These are phyloP conservation scores for Malurus alboscapulatus DNA, from an alignment of 2,113 vertebrate species.

Conservation along the genomic window DNA sequence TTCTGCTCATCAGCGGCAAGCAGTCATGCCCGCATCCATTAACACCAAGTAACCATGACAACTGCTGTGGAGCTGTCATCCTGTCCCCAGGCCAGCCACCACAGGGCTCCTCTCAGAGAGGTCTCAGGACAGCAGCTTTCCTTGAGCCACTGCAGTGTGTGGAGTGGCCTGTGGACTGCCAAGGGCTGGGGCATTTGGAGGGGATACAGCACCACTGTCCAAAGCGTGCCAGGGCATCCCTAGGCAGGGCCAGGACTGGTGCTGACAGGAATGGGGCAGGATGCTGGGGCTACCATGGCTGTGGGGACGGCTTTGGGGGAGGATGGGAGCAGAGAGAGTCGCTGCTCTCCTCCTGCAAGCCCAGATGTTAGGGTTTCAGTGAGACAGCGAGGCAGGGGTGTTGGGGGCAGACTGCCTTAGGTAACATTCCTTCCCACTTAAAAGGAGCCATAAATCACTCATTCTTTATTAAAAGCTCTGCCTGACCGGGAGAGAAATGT, in stretches of 20 bases:
- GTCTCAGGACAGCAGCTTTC: neutral
- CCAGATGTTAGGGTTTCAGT: slow-evolving; percentile 6
- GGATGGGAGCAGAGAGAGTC: neutral
- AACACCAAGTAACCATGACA: slow-evolving; percentile 57
- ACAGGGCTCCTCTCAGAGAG: neutral
- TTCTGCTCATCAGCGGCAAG: neutral
- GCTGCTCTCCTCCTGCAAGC: neutral
- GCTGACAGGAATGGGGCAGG: neutral
- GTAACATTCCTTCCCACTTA: slow-evolving; percentile 66
- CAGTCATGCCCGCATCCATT: neutral
- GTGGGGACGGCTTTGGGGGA: neutral
- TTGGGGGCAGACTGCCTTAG: slow-evolving; percentile 41
- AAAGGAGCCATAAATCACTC: slow-evolving; percentile 65
- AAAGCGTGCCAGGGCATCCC: neutral
- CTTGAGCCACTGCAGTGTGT: neutral
- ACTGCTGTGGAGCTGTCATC: slow-evolving; percentile 17
- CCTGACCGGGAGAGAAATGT: slow-evolving; percentile 31
- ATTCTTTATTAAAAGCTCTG: slow-evolving; percentile 67
- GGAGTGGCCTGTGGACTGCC: fast-evolving
- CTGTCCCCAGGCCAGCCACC: slow-evolving; percentile 40
- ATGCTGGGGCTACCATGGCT: neutral
- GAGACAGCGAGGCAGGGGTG: slow-evolving; percentile 22
- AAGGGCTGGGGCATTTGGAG: neutral
- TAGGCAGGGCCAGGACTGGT: neutral
- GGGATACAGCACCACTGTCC: fast-evolving